Base-by-base conservation (phyloP, 1,140 invertebrate species). In the Chrysoperla carnea region DNA sequence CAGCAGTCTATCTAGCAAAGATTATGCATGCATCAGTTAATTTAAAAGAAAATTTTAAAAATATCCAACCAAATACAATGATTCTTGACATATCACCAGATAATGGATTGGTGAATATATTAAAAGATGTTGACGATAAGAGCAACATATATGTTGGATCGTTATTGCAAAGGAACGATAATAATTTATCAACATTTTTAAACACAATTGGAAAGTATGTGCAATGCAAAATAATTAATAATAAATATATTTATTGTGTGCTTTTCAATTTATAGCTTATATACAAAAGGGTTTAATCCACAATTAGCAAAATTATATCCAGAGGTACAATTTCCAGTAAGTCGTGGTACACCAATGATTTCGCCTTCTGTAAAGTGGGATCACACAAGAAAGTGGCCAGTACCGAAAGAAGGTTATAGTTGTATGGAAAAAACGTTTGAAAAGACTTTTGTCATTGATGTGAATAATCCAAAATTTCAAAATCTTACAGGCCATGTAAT, bases 401-500 rank as follows among this genome's bases (percentile, higher is more conserved):
- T 63, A 36, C 28, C 36, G 2, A 41, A 27, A 23, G 17, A 23
- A 23, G 17, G 17, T 23, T 23, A 23, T 5, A 23, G 17, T 23
- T 23, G 39, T 11, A 11, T 23, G 0, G 13, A 9, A 31, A 41
- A 37, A 40, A 39, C 29, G 8, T 31, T 41, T 38, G 39, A 46
- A 38, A 41, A 37, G 28, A 12, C 17, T 27, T 28, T 45, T 23
- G 6, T 28, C 23, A 42, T 74, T 36, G 17, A 23, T 23, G 17
- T 84, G 0, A 61, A 59, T 6, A 74, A 83, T 49, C 74, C 77
- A 37, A 75, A 81, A 44, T 79, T 76, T 54, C 70, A 80, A 37
- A 95, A 75, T 55, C 75, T 88, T 59, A 60, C 64, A 15, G 90
- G 87, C 3, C 91, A 97, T 59, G 69, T 81, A 4, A 84, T 96